Percentiles rank a stretch among this genome's conserved stretches.
Conservation (phyloP, 2,797 vertebrate genomes). For the Heterohyrax brucei region DNA sequence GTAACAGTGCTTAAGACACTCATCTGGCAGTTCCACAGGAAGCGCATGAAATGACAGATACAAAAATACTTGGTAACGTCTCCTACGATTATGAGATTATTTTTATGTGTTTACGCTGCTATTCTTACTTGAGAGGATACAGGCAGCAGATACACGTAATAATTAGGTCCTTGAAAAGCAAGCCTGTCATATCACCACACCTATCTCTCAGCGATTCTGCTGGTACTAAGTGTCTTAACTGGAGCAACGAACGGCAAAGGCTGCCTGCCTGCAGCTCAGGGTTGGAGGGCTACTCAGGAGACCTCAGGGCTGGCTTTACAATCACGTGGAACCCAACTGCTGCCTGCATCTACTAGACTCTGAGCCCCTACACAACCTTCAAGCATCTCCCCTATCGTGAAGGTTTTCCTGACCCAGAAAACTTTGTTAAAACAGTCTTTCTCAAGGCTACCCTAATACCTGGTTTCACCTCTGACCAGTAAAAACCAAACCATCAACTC, state of each 20-base stretch:
- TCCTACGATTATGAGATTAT: conserved; percentile 2
- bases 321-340: neutral
- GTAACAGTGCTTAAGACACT: conserved; percentile 29
- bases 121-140: conserved; percentile 42
- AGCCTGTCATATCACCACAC: neutral
- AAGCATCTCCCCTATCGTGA: neutral
- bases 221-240: neutral
- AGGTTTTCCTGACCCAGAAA: neutral
- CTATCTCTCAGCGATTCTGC: neutral
- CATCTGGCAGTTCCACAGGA: conserved; percentile 26
- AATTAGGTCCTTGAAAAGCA: neutral
- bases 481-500: too few relatives aligned
- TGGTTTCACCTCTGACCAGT: neutral
- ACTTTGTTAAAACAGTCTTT: neutral
- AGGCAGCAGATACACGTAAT: neutral
- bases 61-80: neutral
- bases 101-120: neutral
- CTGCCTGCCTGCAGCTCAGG: neutral
- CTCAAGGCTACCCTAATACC: neutral
- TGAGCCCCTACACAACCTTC: neutral
- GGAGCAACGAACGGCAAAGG: neutral
- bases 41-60: conserved; percentile 48
- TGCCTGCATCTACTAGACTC: neutral
- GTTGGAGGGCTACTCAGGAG: neutral
- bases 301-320: neutral